Evolutionary conservation across 2,797 vertebrate species (phyloP).

Genomic region (Selene dorsalis): DNA sequence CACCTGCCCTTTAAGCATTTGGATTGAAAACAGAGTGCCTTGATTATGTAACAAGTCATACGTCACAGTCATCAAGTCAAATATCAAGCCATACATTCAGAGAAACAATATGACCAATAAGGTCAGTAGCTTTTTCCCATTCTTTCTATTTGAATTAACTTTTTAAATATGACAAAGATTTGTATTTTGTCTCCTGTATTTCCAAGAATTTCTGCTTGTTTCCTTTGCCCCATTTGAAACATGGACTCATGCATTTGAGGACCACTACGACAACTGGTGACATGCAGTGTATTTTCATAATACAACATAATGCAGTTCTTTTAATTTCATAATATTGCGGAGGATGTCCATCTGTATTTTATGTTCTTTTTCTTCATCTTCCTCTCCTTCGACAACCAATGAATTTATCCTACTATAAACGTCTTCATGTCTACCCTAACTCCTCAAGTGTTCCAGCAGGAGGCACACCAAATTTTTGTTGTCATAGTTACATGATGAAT

Average conservation of each 20-base stretch:
- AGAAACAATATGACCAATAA: background rate
- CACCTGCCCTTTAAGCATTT: background rate
- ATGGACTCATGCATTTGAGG: background rate
- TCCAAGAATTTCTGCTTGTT: constrained; percentile 1
- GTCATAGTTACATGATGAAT: background rate
- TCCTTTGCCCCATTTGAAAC: background rate
- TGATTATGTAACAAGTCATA: constrained; percentile 4
- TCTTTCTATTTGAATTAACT: background rate
- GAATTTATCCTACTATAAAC: too few relatives aligned
- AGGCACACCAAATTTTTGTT: background rate
- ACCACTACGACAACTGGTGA: background rate
- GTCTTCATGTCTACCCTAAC: too few relatives aligned
- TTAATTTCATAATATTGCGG: too few relatives aligned
- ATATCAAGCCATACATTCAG: background rate
- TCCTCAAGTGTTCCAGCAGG: background rate
- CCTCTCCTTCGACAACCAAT: background rate
- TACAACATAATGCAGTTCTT: background rate
- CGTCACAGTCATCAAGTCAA: background rate
- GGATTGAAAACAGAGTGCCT: background rate
- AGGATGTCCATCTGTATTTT: background rate
- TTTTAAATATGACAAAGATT: background rate
- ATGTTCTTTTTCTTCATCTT: background rate
- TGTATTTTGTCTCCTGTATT: constrained; percentile 4
- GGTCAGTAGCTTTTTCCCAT: background rate
- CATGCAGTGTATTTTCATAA: background rate